phyloP scores from a whole-genome alignment of 2,888 invertebrate species.

The Dryobota labecula region DNA sequence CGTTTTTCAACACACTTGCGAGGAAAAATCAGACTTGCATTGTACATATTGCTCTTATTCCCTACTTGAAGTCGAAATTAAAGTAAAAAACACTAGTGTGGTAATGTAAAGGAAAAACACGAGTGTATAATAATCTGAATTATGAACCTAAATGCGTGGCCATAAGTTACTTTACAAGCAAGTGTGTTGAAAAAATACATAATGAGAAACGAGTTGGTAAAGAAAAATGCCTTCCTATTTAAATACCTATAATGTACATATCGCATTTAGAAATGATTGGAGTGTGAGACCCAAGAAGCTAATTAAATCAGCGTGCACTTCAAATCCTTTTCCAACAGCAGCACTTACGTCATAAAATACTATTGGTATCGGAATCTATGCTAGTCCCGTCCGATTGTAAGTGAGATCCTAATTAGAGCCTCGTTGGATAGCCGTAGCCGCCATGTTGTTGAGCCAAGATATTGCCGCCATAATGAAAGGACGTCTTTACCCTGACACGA shows the following conservation, averaged over 20 bases:
- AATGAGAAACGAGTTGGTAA: background rate
- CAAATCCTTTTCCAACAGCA: constrained; percentile 11
- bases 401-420: constrained; percentile 56
- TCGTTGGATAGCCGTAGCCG: constrained; percentile 35
- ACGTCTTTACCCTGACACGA: constrained; percentile 15
- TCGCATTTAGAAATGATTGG: background rate
- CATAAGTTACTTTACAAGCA: too few relatives aligned
- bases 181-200: too few relatives aligned
- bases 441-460: constrained; percentile 46
- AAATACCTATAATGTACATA: background rate
- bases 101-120: too few relatives aligned
- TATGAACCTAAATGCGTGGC: too few relatives aligned
- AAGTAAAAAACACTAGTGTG: too few relatives aligned
- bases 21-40: too few relatives aligned
- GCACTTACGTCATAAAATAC: constrained; percentile 30
- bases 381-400: constrained; percentile 32
- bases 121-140: too few relatives aligned
- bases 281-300: background rate
- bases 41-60: too few relatives aligned
- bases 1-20: too few relatives aligned
- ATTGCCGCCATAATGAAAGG: constrained; percentile 47
- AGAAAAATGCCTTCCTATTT: background rate
- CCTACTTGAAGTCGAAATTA: too few relatives aligned
- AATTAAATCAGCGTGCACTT: constrained; percentile 14
- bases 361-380: constrained; percentile 23